Percentiles rank a stretch among this genome's conserved stretches.
Evolutionary conservation across 2,888 invertebrate species (phyloP).

Genomic region (Drosophila maculinotata): DNA sequence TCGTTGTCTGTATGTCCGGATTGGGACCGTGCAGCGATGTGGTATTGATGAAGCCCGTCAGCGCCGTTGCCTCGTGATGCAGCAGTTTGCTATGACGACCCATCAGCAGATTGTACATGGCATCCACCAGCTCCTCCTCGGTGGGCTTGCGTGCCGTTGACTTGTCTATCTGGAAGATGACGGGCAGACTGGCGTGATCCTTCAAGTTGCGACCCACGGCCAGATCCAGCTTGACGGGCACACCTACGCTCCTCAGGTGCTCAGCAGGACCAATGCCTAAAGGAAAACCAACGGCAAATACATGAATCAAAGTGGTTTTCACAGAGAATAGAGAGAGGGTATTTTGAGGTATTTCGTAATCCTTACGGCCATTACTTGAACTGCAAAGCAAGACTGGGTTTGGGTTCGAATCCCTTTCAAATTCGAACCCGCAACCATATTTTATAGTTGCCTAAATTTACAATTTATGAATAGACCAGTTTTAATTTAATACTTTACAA

Average conservation of each 20-base stretch:
- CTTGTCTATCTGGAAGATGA: conserved; percentile 85
- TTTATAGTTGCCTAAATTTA: too few relatives aligned
- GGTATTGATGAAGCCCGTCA: conserved; percentile 87
- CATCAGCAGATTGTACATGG: conserved; percentile 86
- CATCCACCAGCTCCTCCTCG: conserved; percentile 84
- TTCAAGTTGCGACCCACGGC: conserved; percentile 91
- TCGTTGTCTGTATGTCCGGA: conserved; percentile 87
- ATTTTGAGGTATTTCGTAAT: too few relatives aligned
- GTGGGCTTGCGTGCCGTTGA: conserved; percentile 81
- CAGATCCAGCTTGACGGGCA: conserved; percentile 78
- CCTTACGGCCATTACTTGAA: too few relatives aligned
- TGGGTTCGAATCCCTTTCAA: too few relatives aligned
- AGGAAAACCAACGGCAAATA: too few relatives aligned
- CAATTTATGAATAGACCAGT: too few relatives aligned
- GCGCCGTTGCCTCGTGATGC: conserved; percentile 85
- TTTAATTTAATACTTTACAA: too few relatives aligned
- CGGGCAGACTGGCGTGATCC: conserved; percentile 90
- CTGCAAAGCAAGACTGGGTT: too few relatives aligned
- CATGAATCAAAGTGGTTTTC: too few relatives aligned
- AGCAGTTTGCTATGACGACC: conserved; percentile 86
- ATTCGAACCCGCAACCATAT: too few relatives aligned
- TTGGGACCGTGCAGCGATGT: conserved; percentile 85
- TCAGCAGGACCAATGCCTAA: conserved; percentile 82
- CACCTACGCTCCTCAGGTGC: conserved; percentile 73
- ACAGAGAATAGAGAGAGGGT: too few relatives aligned